Percentiles rank a stretch among this genome's conserved stretches.
Evolutionary conservation across 2,888 invertebrate species (phyloP).

Genomic region (Limnephilus rhombicus): DNA sequence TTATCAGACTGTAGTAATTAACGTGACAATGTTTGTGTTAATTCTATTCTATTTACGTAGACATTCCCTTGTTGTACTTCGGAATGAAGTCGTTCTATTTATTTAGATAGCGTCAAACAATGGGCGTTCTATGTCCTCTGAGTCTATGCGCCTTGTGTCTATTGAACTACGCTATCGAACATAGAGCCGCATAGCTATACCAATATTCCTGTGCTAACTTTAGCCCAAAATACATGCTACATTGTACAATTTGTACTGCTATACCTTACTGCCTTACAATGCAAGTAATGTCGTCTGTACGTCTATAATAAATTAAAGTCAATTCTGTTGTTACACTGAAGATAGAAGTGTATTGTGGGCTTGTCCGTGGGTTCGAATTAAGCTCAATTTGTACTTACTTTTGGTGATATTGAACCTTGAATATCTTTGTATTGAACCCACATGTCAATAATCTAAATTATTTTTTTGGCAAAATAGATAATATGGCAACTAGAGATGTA

Average conservation of each 20-base stretch:
- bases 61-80: neutral
- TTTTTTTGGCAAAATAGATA: too few relatives aligned
- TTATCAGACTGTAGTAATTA: constrained; percentile 6
- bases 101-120: constrained; percentile 5
- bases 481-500: too few relatives aligned
- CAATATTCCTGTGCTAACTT: neutral
- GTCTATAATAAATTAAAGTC: neutral
- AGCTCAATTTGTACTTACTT: too few relatives aligned
- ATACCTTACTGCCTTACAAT: neutral
- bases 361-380: too few relatives aligned
- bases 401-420: too few relatives aligned
- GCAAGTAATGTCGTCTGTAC: neutral
- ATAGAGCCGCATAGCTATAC: neutral
- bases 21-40: constrained; percentile 23
- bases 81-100: constrained; percentile 6
- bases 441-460: too few relatives aligned
- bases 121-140: neutral
- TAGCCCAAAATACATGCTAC: neutral
- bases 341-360: too few relatives aligned
- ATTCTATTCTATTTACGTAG: constrained; percentile 14
- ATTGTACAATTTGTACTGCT: neutral
- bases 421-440: too few relatives aligned
- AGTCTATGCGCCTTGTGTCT: neutral
- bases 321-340: neutral
- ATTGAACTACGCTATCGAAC: neutral